Conservation (phyloP, 2,888 invertebrate genomes). For the Cryptus viduatorius region DNA sequence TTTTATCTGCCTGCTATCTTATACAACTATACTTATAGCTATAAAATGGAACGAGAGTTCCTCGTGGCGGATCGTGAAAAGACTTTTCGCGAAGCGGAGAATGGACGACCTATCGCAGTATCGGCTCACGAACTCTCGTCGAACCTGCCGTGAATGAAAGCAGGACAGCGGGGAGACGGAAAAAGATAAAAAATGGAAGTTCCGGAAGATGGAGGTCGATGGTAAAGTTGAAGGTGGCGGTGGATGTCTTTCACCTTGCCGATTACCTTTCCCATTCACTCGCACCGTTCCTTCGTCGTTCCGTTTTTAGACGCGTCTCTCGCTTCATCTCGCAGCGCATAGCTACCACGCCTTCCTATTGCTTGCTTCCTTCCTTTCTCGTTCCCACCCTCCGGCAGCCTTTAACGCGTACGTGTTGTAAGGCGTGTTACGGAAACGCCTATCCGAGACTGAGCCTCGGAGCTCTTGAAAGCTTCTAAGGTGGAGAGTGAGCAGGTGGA, state of each 20-base stretch:
- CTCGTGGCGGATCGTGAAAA: constrained; percentile 38
- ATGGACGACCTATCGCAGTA: constrained; percentile 39
- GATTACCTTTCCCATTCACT: constrained; percentile 59
- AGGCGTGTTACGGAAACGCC: constrained; percentile 64
- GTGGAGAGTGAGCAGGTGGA: constrained; percentile 51
- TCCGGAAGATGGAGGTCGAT: constrained; percentile 42
- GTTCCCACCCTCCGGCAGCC: constrained; percentile 23
- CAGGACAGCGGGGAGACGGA: background rate
- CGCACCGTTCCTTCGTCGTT: constrained; percentile 63
- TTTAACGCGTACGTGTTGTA: constrained; percentile 65
- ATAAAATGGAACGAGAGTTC: background rate
- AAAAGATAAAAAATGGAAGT: constrained; percentile 16
- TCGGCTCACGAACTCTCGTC: constrained; percentile 26
- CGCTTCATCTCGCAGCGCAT: background rate
- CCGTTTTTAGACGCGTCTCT: constrained; percentile 11
- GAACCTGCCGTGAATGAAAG: constrained; percentile 43
- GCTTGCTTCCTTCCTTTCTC: constrained; percentile 57
- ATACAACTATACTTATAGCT: constrained; percentile 4
- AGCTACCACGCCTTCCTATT: constrained; percentile 46
- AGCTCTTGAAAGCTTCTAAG: constrained; percentile 52
- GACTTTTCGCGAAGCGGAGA: constrained; percentile 35
- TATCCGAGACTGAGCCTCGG: constrained; percentile 16
- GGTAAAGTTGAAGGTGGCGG: constrained; percentile 34
- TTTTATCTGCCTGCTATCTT: background rate
- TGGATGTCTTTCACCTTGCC: constrained; percentile 55